phyloP scores from a whole-genome alignment of 2,888 invertebrate genomes.

The Lumbricus terrestris region DNA sequence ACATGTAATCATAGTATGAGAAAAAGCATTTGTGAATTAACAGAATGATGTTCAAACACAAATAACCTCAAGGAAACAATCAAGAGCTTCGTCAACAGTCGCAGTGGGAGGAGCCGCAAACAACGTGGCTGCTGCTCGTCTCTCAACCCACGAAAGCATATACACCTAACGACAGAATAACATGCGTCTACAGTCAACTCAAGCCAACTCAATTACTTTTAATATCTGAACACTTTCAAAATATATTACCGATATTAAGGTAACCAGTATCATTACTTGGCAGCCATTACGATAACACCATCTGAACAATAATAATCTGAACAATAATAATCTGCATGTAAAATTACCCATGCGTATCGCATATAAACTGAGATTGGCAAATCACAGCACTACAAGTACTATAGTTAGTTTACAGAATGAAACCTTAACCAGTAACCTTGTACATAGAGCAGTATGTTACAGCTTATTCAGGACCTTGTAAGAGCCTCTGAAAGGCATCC shows the following conservation, averaged over 20 bases:
- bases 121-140: constrained; percentile 68
- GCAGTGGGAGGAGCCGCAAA: constrained; percentile 68
- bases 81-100: constrained; percentile 67
- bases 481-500: no score
- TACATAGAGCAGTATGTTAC: no score
- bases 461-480: no score
- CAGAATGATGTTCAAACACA: background rate
- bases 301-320: no score
- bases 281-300: no score
- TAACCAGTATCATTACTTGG: no score
- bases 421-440: no score
- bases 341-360: no score
- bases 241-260: background rate
- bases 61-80: constrained; percentile 53
- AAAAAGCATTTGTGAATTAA: background rate
- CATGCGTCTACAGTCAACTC: background rate
- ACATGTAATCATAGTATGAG: background rate
- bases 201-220: background rate
- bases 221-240: background rate
- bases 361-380: no score
- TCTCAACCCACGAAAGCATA: constrained; percentile 68
- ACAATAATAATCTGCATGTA: no score
- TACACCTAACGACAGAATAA: constrained; percentile 61
- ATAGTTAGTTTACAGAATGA: no score
- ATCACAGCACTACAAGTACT: no score